Base-by-base conservation (phyloP, 2,113 vertebrate species). In the Odocoileus virginianus region DNA sequence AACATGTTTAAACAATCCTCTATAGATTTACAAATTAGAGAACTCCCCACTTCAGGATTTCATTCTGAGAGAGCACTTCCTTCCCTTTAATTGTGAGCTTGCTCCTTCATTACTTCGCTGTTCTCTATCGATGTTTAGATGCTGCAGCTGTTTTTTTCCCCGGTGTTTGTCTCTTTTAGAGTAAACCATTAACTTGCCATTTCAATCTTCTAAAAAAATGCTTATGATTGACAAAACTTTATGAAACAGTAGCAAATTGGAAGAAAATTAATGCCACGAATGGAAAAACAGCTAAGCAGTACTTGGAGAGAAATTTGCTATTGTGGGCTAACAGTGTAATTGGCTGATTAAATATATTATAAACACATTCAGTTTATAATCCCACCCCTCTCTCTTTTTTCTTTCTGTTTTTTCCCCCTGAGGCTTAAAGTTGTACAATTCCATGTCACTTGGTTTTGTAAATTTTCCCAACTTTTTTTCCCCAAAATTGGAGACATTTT, bases 111-210 rank as follows among this genome's bases (percentile, higher is more conserved):
- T 98, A 84, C 40, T 5, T 15, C 64, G 28, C 89, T 79, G 58
- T 96, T 98, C 98, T 97, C 92, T 87, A 54, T 94, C 95, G 52
- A 52, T 57, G 97, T 97, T 96, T 93, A 97, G 98, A 93, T 47
- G 52, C 57, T 86, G 57, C 98, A 98, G 98, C 97, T 98, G 97
- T 94, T 98, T 98, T 74, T 82, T 33, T 0, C 78, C 89, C 81
- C 0, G 17, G 81, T 74, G 93, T 88, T 98, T 95, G 89, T 91
- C 40, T 97, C 95, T 97, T 98, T 95, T 13, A 88, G 95, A 91
- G 55, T 74, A 94, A 98, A 98, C 98, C 96, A 98, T 97, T 97
- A 97, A 95, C 96, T 98, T 98, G n/a, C 92, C 58, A 97, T 98
- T 98, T 98, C 93, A 95, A 3, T 94, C 94, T 94, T 95, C 36